phyloP scores from a whole-genome alignment of 1,140 invertebrate species.

The Tachypleus tridentatus region DNA sequence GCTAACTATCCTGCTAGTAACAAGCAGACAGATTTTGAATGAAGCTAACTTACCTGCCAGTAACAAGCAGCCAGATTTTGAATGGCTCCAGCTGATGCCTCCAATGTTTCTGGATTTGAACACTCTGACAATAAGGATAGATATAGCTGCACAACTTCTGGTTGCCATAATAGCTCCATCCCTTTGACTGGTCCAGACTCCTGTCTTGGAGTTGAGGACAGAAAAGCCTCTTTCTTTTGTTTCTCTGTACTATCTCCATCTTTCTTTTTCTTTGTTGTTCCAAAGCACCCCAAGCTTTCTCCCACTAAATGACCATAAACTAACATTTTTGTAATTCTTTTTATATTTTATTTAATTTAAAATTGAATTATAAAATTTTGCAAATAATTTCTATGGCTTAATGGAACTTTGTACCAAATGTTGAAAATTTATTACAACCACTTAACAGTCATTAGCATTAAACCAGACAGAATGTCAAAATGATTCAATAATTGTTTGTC shows the following conservation, averaged over 20 bases:
- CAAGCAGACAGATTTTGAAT: too few species aligned
- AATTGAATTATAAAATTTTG: too few species aligned
- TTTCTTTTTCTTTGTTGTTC: conserved; percentile 77
- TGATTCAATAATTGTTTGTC: too few species aligned
- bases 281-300: conserved; percentile 83
- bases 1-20: too few species aligned
- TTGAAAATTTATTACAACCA: too few species aligned
- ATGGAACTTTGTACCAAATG: too few species aligned
- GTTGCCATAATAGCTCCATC: conserved; percentile 88
- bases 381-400: too few species aligned
- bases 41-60: conserved; percentile 46
- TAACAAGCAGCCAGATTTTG: conserved; percentile 96
- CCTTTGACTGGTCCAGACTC: conserved; percentile 39
- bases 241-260: background rate
- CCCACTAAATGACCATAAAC: conserved; percentile 32
- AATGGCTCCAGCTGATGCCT: conserved; percentile 89
- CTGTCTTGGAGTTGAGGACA: background rate
- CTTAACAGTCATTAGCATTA: too few species aligned
- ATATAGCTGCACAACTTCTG: conserved; percentile 81
- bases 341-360: too few species aligned
- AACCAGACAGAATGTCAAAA: too few species aligned
- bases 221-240: background rate
- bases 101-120: conserved; percentile 90
- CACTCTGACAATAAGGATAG: conserved; percentile 80
- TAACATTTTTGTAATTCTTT: too few species aligned